These are phyloP conservation scores for Monochamus alternatus DNA, from an alignment of 2,888 invertebrate genomes.

Conservation along the genomic window DNA sequence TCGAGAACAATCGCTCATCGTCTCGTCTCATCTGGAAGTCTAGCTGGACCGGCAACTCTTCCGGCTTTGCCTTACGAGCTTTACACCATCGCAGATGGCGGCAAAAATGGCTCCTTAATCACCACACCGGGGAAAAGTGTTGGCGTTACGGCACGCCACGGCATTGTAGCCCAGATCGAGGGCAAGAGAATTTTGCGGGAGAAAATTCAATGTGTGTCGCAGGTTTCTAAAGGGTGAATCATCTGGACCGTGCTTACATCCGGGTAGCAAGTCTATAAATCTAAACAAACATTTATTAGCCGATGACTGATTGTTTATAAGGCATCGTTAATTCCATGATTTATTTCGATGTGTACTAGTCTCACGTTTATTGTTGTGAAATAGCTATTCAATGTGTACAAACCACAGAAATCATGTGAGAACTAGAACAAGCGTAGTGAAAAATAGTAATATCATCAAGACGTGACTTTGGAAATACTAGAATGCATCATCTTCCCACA, in stretches of 20 bases:
- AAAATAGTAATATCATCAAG: no score
- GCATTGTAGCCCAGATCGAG: neutral
- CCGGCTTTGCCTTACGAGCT: constrained; percentile 27
- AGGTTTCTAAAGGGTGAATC: constrained; percentile 28
- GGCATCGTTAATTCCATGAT: no score
- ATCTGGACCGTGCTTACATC: constrained; percentile 2
- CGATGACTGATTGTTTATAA: no score
- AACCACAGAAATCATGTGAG: no score
- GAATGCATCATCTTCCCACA: no score
- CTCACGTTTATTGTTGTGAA: no score
- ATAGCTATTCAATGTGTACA: no score
- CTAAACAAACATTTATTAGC: neutral
- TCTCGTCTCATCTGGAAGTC: constrained; percentile 24
- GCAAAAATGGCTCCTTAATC: constrained; percentile 26
- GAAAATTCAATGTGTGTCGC: constrained; percentile 23
- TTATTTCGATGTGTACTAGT: no score
- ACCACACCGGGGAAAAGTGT: constrained; percentile 13
- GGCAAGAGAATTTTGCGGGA: neutral
- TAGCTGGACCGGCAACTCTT: neutral
- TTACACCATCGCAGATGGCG: constrained; percentile 11
- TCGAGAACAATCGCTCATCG: constrained; percentile 10
- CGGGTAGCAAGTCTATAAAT: constrained; percentile 5
- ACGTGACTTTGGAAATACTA: no score
- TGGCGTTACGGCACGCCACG: constrained; percentile 28
- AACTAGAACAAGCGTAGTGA: no score